Conservation (phyloP, 2,888 invertebrate genomes). For the Willowsia nigromaculata region DNA sequence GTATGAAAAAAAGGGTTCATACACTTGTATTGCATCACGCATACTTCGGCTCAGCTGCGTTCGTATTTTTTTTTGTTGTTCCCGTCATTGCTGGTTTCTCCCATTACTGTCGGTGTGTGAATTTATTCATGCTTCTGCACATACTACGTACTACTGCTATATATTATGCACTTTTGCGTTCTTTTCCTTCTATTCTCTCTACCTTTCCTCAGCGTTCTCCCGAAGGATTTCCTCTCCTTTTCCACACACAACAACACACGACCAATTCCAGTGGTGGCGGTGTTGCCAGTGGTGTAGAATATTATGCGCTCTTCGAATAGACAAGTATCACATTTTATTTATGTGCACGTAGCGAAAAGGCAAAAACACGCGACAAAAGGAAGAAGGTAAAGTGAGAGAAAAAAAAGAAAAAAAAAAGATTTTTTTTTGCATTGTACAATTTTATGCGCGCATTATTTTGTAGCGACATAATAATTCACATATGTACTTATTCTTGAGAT, state of each 20-base stretch:
- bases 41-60: constrained; percentile 5
- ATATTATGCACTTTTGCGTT: constrained; percentile 25
- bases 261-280: not conserved
- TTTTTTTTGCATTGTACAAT: not conserved
- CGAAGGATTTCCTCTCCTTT: constrained; percentile 58
- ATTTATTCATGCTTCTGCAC: constrained; percentile 35
- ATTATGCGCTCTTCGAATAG: not conserved
- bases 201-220: constrained; percentile 49
- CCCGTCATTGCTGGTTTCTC: constrained; percentile 43
- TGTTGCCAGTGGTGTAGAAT: not conserved
- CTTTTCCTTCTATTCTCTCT: not conserved
- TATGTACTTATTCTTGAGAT: not conserved
- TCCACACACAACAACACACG: constrained; percentile 8
- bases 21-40: not conserved
- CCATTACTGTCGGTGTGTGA: constrained; percentile 34
- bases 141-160: not conserved
- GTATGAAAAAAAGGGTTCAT: constrained; percentile 9
- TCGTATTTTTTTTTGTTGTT: constrained; percentile 35
- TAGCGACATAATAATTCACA: not conserved
- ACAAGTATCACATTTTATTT: constrained; percentile 6
- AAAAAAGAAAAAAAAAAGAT: not conserved
- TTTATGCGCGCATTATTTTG: not conserved
- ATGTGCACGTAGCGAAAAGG: constrained; percentile 23
- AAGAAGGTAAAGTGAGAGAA: not conserved
- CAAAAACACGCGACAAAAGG: constrained; percentile 24